Evolutionary conservation across 1,140 invertebrate species (phyloP).

Genomic region (Tachypleus tridentatus): DNA sequence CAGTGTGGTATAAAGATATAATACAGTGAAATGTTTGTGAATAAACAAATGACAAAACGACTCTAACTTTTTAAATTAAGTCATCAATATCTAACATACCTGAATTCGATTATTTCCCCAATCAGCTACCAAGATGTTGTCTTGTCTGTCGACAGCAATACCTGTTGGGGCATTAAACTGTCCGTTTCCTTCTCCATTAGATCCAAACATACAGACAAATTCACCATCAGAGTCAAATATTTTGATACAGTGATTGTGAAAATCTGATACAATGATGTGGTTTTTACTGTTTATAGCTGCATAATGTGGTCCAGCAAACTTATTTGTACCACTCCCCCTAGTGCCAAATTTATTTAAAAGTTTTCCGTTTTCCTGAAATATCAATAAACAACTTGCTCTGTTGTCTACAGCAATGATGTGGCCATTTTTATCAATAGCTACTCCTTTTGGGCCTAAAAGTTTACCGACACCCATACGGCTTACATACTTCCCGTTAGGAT

Average conservation of each 20-base stretch:
- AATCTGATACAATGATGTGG: conserved; percentile 60
- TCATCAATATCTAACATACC: conserved; percentile 22
- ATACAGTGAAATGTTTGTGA: not conserved
- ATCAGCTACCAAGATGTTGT: conserved; percentile 47
- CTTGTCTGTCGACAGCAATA: conserved; percentile 43
- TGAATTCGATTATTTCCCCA: conserved; percentile 48
- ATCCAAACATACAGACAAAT: conserved; percentile 38
- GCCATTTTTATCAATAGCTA: conserved; percentile 71
- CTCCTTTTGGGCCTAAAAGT: conserved; percentile 43
- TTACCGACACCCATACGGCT: conserved; percentile 42
- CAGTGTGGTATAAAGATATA: not conserved
- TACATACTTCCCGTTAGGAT: conserved; percentile 40
- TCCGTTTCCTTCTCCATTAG: conserved; percentile 36
- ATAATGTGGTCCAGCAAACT: conserved; percentile 48
- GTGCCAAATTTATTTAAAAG: conserved; percentile 34
- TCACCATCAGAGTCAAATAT: conserved; percentile 35
- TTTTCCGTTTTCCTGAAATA: conserved; percentile 42
- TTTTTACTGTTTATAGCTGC: conserved; percentile 39
- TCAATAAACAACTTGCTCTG: conserved; percentile 40
- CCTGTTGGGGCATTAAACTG: conserved; percentile 47
- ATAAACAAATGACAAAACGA: not conserved
- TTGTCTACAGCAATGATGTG: conserved; percentile 58
- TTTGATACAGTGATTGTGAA: conserved; percentile 68
- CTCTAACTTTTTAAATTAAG: too few species aligned
- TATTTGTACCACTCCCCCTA: conserved; percentile 32